phyloP scores from a whole-genome alignment of 2,797 vertebrate genomes.

The Phataginus tricuspis region DNA sequence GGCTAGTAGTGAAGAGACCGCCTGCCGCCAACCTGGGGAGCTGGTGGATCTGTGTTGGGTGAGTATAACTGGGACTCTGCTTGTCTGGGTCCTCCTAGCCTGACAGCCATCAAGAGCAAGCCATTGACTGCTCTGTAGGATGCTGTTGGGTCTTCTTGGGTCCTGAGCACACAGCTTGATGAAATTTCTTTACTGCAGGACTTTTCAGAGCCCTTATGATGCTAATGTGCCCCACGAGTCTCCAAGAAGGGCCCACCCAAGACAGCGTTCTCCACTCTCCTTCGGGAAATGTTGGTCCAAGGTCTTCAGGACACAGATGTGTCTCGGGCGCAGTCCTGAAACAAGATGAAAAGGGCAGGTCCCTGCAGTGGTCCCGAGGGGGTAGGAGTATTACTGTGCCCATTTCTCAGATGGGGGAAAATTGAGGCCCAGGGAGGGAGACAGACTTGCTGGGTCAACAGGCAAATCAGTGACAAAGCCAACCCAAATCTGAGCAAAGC shows the following conservation, averaged over 20 bases:
- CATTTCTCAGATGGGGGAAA: neutral
- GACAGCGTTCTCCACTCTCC: too few relatives aligned
- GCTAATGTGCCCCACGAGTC: accelerated
- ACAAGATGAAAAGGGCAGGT: neutral
- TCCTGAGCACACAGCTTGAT: neutral
- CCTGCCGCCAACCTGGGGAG: too few relatives aligned
- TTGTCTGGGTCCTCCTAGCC: neutral
- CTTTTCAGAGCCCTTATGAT: neutral
- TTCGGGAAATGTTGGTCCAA: neutral
- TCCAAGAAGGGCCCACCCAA: neutral
- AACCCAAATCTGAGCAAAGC: neutral
- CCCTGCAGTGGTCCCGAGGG: too few relatives aligned
- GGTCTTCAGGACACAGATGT: neutral
- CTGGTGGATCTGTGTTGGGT: accelerated
- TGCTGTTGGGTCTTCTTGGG: accelerated
- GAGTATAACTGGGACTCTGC: neutral
- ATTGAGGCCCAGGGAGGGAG: neutral
- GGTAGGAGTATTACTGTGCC: too few relatives aligned
- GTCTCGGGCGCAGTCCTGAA: neutral
- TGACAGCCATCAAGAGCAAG: accelerated
- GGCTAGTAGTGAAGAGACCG: accelerated
- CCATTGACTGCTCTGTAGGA: accelerated
- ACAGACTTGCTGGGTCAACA: neutral
- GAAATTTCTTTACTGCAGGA: neutral
- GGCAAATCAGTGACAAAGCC: neutral